Evolutionary conservation across 2,113 vertebrate species (phyloP).

Genomic region (Trogon melanurus): DNA sequence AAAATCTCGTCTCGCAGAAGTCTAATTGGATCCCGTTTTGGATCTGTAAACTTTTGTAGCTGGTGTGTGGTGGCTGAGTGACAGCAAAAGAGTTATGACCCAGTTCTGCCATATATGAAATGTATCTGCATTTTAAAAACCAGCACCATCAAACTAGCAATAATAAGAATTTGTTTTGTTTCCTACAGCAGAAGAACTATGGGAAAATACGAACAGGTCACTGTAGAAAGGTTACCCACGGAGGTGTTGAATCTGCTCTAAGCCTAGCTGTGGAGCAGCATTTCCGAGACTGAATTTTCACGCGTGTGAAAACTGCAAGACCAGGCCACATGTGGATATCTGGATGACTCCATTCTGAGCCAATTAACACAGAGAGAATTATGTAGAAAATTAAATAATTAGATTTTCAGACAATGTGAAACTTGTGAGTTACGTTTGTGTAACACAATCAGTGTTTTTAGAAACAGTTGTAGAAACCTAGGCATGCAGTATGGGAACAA

Average conservation of each 20-base stretch:
- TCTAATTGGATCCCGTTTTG: neutral
- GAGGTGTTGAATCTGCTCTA: neutral
- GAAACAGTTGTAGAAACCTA: neutral
- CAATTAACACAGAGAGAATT: neutral
- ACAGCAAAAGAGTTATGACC: neutral
- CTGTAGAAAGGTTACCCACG: neutral
- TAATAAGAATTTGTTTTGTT: neutral
- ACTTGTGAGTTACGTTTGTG: neutral
- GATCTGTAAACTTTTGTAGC: neutral
- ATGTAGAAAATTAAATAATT: neutral
- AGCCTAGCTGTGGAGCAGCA: neutral
- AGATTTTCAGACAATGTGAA: neutral
- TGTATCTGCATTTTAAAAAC: neutral
- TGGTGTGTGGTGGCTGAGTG: neutral
- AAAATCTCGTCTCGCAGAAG: neutral
- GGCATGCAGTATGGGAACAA: neutral
- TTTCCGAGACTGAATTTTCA: neutral
- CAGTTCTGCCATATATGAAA: neutral
- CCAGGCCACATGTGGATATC: neutral
- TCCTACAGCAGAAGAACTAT: neutral
- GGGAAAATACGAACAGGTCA: neutral
- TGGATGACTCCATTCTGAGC: neutral
- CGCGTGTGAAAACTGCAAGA: neutral
- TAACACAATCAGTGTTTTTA: neutral
- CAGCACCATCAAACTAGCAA: neutral